Conservation (phyloP, 2,888 invertebrate genomes). For the Ormia ochracea region DNA sequence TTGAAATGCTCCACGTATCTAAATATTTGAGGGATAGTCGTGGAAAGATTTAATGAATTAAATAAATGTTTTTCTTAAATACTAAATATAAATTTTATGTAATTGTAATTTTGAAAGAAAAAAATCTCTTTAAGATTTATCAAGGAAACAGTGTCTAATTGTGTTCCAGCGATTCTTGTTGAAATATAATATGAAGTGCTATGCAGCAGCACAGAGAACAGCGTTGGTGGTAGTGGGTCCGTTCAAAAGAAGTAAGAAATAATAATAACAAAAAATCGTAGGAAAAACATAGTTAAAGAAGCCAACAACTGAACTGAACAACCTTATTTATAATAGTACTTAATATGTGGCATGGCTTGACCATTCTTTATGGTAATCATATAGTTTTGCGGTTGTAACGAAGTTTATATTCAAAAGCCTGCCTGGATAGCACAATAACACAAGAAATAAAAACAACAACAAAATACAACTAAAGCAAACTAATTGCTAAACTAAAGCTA, state of each 20-base stretch:
- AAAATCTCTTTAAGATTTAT: not conserved
- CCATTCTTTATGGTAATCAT: slow-evolving; percentile 59
- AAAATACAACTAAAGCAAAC: slow-evolving; percentile 41
- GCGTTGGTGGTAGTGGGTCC: slow-evolving; percentile 60
- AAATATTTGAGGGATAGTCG: too few species aligned
- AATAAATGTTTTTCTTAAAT: too few species aligned
- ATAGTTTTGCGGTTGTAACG: slow-evolving; percentile 56
- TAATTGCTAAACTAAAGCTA: slow-evolving; percentile 50
- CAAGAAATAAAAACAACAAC: not conserved
- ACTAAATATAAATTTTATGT: too few species aligned
- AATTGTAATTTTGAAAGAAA: too few species aligned
- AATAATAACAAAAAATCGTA: not conserved
- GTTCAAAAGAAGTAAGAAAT: slow-evolving; percentile 4
- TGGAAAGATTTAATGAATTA: too few species aligned
- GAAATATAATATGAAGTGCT: slow-evolving; percentile 44
- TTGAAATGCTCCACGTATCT: too few species aligned
- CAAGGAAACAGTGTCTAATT: slow-evolving; percentile 23
- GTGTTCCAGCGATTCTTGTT: slow-evolving; percentile 15
- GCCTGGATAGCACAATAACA: slow-evolving; percentile 25
- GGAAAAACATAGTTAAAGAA: slow-evolving; percentile 24
- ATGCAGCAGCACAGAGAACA: not conserved
- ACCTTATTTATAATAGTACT: slow-evolving; percentile 52
- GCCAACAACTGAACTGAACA: slow-evolving; percentile 37
- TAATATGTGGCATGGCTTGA: slow-evolving; percentile 42
- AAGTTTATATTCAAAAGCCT: slow-evolving; percentile 56